Conservation (phyloP, 2,113 vertebrate species). For the Chascanopsetta lugubris region DNA sequence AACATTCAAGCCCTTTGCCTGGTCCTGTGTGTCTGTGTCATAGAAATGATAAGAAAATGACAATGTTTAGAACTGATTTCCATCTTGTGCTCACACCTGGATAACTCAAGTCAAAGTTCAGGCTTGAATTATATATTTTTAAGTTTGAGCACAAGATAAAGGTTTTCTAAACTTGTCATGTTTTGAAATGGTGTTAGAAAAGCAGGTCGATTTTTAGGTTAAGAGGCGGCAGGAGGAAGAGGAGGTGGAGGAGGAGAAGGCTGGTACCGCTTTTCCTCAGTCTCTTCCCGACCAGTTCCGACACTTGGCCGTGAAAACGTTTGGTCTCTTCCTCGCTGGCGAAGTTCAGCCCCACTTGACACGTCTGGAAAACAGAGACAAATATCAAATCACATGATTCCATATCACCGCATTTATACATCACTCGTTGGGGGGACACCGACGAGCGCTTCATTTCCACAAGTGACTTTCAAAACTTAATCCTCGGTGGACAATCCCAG, state of each 20-base stretch:
- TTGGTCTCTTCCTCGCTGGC: constrained; percentile 95
- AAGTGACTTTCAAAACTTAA: not conserved
- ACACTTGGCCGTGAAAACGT: constrained; percentile 82
- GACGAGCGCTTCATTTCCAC: not conserved
- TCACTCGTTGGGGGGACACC: no score
- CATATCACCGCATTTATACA: not conserved
- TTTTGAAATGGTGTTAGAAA: constrained; percentile 1
- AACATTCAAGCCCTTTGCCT: constrained; percentile 9
- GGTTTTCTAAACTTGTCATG: constrained; percentile 27
- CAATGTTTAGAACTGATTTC: constrained; percentile 16
- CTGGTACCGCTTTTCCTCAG: constrained; percentile 90
- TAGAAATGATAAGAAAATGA: constrained; percentile 25
- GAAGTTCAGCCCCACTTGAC: constrained; percentile 97
- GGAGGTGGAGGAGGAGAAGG: not conserved
- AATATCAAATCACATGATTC: not conserved
- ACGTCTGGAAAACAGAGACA: constrained; percentile 79
- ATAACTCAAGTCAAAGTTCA: not conserved
- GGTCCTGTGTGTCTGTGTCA: constrained; percentile 31
- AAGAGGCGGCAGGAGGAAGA: not conserved
- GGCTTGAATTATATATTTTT: not conserved
- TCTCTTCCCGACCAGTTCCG: constrained; percentile 84
- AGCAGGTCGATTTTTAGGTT: not conserved
- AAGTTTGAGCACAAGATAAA: constrained; percentile 24
- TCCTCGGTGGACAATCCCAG: not conserved
- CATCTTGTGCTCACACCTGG: constrained; percentile 10